phyloP scores from a whole-genome alignment of 2,797 vertebrate genomes.

The Falco novaeseelandiae region DNA sequence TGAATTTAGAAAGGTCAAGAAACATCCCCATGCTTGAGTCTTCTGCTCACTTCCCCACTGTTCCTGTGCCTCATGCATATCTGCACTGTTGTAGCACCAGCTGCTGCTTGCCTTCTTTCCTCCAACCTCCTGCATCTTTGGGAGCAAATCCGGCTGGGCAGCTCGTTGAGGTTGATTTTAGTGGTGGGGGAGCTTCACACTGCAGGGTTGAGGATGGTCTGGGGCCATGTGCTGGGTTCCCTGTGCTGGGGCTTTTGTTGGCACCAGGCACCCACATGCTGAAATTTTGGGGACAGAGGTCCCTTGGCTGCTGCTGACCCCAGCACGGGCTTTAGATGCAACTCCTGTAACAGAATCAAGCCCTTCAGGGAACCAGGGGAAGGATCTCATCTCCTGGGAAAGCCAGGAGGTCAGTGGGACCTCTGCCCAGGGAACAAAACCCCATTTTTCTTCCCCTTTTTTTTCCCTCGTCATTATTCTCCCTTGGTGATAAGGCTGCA shows the following conservation, averaged over 20 bases:
- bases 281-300: not conserved
- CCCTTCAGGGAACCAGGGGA: not conserved
- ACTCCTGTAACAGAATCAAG: not conserved
- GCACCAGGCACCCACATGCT: accelerated
- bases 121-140: not conserved
- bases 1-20: not conserved
- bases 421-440: not conserved
- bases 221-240: accelerated
- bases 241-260: not conserved
- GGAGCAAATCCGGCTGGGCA: not conserved
- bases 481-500: not conserved
- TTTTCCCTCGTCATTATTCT: not conserved
- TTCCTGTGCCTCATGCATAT: not conserved
- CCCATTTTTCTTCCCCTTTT: not conserved
- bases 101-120: not conserved
- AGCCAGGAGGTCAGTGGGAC: not conserved
- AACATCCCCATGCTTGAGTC: not conserved
- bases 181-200: not conserved
- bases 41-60: not conserved
- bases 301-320: not conserved
- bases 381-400: not conserved
- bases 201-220: not conserved
- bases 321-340: not conserved
- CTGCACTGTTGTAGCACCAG: accelerated
- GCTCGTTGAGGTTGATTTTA: not conserved